Base-by-base conservation (phyloP, 2,888 invertebrate species). In the Oegoconia quadripuncta region DNA sequence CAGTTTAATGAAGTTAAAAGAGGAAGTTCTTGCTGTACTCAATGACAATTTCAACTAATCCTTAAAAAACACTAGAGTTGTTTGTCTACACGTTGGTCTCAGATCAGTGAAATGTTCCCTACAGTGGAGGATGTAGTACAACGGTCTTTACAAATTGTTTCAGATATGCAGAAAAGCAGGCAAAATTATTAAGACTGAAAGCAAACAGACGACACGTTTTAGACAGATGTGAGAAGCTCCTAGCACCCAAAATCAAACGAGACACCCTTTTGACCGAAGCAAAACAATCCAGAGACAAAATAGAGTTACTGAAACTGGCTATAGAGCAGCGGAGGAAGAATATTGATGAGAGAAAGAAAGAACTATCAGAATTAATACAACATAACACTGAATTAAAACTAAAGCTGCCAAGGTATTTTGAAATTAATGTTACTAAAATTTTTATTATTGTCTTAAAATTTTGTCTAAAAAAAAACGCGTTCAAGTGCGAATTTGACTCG, bases 91-190 rank as follows among this genome's bases (percentile, higher is more conserved):
- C n/a, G n/a, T n/a, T n/a, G n/a, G n/a, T n/a, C n/a, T n/a, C n/a
- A n/a, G n/a, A n/a, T n/a, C n/a, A n/a, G n/a, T n/a, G n/a, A n/a
- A n/a, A n/a, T n/a, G n/a, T n/a, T n/a, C n/a, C n/a, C n/a, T n/a
- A n/a, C n/a, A 27, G 12, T 27, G 14, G 27, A 14, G 9, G 22
- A n/a, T n/a, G n/a, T n/a, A n/a, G n/a, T n/a, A n/a, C n/a, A n/a
- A n/a, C n/a, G n/a, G n/a, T n/a, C n/a, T n/a, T n/a, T n/a, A n/a
- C n/a, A n/a, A n/a, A n/a, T n/a, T n/a, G n/a, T 61, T 69, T 6
- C 58, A 92, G 92, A 64, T 92, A 90, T 71, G 84, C 89, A 46
- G 92, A 92, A 59, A 91, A 91, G 68, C 91, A 92, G 63, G 78
- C 88, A 47, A 89, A 90, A 56, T 70, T 92, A 41, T 74, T 89